These are phyloP conservation scores for Agelas oroides DNA, from an alignment of 37 sponge, comb jelly and placozoan genomes.

Conservation along the genomic window DNA sequence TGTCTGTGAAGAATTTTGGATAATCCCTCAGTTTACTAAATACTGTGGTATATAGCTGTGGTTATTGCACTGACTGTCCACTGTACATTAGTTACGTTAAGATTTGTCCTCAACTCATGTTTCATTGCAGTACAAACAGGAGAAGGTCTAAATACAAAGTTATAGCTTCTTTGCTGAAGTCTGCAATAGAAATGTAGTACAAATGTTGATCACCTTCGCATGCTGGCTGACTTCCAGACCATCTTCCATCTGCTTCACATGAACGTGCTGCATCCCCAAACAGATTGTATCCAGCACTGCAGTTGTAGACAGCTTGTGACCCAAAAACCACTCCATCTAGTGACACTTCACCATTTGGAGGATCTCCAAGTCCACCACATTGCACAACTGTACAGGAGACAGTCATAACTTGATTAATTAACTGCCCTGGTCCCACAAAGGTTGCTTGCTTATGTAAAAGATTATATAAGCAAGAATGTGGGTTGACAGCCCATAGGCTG, in stretches of 20 bases:
- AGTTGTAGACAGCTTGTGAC: neutral
- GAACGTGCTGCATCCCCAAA: neutral
- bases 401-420: too few species aligned
- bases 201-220: neutral
- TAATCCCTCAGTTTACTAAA: too few species aligned
- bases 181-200: neutral
- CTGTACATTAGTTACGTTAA: too few species aligned
- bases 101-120: too few species aligned
- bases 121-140: too few species aligned
- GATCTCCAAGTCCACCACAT: neutral
- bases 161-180: neutral
- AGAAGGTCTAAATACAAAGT: too few species aligned
- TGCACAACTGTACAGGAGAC: neutral
- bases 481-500: too few species aligned
- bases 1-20: too few species aligned
- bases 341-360: neutral
- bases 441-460: conserved; percentile 1
- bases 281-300: neutral
- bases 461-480: neutral
- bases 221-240: neutral
- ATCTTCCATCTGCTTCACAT: neutral
- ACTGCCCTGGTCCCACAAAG: too few species aligned
- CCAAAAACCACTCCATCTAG: neutral
- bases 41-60: too few species aligned
- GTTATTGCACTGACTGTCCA: too few species aligned